Percentiles rank a stretch among this genome's conserved stretches.
phyloP scores from a whole-genome alignment of 2,888 invertebrate genomes.

The Chesias legatella region DNA sequence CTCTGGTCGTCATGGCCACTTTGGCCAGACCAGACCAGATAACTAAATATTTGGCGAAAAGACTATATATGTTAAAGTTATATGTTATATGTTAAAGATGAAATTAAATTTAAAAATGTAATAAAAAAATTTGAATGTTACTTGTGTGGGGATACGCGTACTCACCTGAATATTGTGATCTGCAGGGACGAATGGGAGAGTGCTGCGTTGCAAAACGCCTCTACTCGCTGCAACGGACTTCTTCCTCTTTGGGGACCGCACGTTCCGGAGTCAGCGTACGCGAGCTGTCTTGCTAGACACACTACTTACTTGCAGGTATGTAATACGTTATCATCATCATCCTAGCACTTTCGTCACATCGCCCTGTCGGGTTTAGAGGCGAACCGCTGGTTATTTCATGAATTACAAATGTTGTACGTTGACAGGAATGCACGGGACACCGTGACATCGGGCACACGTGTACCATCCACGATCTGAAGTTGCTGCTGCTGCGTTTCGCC shows the following conservation, averaged over 20 bases:
- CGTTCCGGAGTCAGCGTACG: constrained; percentile 95
- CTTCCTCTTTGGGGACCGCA: constrained; percentile 98
- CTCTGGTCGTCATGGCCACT: too few species aligned
- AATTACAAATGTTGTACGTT: background rate
- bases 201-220: constrained; percentile 98
- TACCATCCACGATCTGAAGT: constrained; percentile 95
- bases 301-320: constrained; percentile 88
- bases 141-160: too few species aligned
- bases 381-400: too few species aligned
- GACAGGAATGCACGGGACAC: constrained; percentile 84
- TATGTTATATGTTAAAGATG: too few species aligned
- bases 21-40: too few species aligned
- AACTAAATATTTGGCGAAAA: too few species aligned
- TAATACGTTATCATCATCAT: too few species aligned
- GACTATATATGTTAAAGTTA: too few species aligned
- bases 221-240: constrained; percentile 97
- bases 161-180: background rate
- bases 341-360: too few species aligned
- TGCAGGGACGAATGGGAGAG: constrained; percentile 97
- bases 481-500: constrained; percentile 92
- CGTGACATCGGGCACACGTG: constrained; percentile 89
- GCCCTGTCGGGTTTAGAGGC: too few species aligned
- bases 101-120: too few species aligned
- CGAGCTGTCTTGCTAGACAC: constrained; percentile 95
- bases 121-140: too few species aligned